Percentiles rank a stretch among this genome's conserved stretches.
Conservation (phyloP, 2,888 invertebrate species). For the Electrophaes corylata region DNA sequence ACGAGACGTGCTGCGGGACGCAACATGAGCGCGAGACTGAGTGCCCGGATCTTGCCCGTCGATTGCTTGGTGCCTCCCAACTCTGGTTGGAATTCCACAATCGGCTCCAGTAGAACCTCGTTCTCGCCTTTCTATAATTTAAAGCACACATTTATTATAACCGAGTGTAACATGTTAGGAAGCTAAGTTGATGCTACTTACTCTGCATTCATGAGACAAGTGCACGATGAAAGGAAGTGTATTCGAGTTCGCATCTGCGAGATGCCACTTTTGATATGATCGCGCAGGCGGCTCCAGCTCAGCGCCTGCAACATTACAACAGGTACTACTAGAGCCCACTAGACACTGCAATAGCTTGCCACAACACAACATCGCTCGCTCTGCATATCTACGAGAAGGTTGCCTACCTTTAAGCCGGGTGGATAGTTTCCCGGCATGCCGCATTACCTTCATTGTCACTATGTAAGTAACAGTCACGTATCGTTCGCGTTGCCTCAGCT, state of each 20-base stretch:
- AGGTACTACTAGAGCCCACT: no score
- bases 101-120: constrained; percentile 66
- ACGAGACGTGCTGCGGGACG: constrained; percentile 52
- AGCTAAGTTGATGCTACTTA: constrained; percentile 44
- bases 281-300: constrained; percentile 66
- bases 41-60: constrained; percentile 41
- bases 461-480: background rate
- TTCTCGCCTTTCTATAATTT: constrained; percentile 46
- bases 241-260: no score
- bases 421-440: background rate
- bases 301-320: no score
- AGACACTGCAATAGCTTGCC: no score
- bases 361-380: no score
- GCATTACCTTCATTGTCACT: no score
- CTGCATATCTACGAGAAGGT: no score
- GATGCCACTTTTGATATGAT: constrained; percentile 67
- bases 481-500: background rate
- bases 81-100: constrained; percentile 72
- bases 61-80: constrained; percentile 57
- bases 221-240: constrained; percentile 70
- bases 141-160: background rate
- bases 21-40: constrained; percentile 57
- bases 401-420: constrained; percentile 49
- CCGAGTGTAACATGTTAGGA: no score
- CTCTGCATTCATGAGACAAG: constrained; percentile 61